Base-by-base conservation (phyloP, 1,140 invertebrate species). In the Brachionus sp. region DNA sequence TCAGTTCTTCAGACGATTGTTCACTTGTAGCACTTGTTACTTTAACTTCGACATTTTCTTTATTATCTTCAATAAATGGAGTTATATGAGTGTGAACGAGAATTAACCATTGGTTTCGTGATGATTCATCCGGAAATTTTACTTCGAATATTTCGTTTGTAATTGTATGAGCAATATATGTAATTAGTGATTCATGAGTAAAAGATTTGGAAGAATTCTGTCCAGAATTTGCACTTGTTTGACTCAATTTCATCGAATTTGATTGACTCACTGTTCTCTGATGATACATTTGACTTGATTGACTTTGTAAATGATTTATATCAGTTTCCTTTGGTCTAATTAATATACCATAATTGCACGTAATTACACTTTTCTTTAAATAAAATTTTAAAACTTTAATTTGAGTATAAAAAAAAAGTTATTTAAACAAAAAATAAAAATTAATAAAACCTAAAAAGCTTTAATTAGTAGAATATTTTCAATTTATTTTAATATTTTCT, bases 91-190 rank as follows among this genome's bases (percentile, higher is more conserved):
- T 80, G n/a, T 80, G 77, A 5, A 80, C 77, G 2, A 62, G 25
- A 25, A 66, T n/a, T 19, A 80, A 25, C 77, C 77, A 80, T 44
- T 80, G 77, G 62, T 80, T 80, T 12, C 77, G 23, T 0, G 50
- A 42, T 16, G 12, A 39, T 13, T 80, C 77, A 23, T 80, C 77
- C n/a, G 50, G 50, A 10, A 80, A 80, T 66, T 80, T 80, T 4
- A 80, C 35, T 66, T 80, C 77, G 29, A 80, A 42, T 80, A 80
- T 80, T 66, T 80, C 77, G 37, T 80, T 80, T 9, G 77, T 80
- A 42, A 80, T 66, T 9, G 77, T 80, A 37, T 80, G 50, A 7
- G 57, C 77, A 66, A 80, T 80, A 50, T 62, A 80, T 6, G 46
- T 75, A n/a, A 75, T 44, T 0, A 75, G 39, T 10, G 70, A 75